These are phyloP conservation scores for Tenualosa ilisha DNA, from an alignment of 2,797 vertebrate genomes.

Conservation along the genomic window DNA sequence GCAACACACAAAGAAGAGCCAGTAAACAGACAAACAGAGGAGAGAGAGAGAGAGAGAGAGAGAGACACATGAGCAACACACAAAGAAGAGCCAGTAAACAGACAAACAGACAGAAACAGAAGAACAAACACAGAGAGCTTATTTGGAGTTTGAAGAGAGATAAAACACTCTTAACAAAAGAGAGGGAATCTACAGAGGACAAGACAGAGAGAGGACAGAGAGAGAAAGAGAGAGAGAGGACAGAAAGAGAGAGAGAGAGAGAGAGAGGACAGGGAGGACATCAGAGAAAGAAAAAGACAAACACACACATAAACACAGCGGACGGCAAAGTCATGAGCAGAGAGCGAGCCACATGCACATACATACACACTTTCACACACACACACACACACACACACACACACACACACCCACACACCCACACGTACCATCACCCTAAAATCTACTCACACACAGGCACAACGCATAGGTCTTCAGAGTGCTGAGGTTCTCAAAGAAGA, in stretches of 20 bases:
- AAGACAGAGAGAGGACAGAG: background rate
- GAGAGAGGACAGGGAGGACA: background rate
- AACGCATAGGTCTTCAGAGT: background rate
- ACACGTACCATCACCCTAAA: background rate
- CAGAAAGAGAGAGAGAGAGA: background rate
- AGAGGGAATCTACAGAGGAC: background rate
- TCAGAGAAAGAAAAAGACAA: background rate
- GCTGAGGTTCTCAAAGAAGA: background rate
- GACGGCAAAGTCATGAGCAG: background rate
- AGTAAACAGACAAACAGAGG: background rate
- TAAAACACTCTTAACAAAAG: background rate
- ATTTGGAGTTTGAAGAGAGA: background rate
- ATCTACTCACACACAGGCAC: background rate
- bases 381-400: background rate
- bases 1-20: background rate
- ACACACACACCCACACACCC: background rate
- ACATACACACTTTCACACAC: background rate
- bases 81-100: background rate
- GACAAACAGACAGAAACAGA: background rate
- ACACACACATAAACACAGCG: background rate
- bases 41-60: conserved; percentile 11
- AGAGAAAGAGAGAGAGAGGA: too few species aligned
- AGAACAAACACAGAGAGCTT: background rate
- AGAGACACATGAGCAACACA: background rate
- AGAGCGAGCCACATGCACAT: conserved; percentile 5